Conservation (phyloP, 2,888 invertebrate species). For the Nycteola revayana region DNA sequence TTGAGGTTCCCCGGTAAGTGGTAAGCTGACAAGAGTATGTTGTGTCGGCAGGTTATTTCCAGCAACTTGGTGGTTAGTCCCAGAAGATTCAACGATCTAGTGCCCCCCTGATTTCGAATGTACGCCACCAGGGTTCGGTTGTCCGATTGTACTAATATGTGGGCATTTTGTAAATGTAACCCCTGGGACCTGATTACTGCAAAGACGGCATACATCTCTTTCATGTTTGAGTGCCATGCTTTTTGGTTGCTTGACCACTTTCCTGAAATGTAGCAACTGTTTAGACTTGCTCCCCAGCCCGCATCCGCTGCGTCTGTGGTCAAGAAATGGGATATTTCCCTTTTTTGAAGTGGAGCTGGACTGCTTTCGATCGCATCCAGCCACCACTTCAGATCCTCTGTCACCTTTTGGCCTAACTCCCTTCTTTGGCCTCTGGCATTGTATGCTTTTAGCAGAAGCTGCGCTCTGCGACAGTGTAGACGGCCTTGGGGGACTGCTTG, state of each 20-base stretch:
- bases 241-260: constrained; percentile 3
- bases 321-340: neutral
- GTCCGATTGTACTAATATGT: constrained; percentile 2
- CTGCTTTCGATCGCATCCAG: neutral
- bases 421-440: constrained; percentile 11
- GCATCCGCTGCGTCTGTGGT: too few species aligned
- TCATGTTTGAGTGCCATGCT: too few species aligned
- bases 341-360: neutral
- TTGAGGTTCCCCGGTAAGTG: too few species aligned
- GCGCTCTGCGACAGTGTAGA: too few species aligned
- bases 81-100: constrained; percentile 1
- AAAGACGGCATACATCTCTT: constrained; percentile 10
- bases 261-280: constrained; percentile 3
- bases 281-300: too few species aligned
- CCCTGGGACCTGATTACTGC: neutral
- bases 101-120: constrained; percentile 1
- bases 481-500: too few species aligned
- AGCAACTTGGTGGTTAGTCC: neutral
- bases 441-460: too few species aligned
- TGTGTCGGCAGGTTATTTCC: too few species aligned
- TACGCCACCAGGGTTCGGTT: neutral
- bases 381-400: too few species aligned
- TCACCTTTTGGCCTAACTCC: neutral
- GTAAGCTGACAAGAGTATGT: too few species aligned
- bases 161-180: neutral